Conservation (phyloP, 1,140 invertebrate genomes). For the Drosophila yakuba region DNA sequence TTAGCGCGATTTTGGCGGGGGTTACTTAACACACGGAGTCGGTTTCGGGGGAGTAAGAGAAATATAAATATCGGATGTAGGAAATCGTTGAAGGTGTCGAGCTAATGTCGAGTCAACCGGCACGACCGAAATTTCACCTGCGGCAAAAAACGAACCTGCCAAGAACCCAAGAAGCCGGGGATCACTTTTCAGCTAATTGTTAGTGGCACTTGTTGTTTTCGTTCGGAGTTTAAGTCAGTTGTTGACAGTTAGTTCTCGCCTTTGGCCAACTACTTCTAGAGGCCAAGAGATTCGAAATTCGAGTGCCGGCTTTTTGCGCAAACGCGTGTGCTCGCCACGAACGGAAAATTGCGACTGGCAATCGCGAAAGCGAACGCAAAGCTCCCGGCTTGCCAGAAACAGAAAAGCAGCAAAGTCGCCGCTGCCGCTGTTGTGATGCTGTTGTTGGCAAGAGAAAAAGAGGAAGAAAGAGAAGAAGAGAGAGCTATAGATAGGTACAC, state of each 20-base stretch:
- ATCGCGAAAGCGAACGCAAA: constrained; percentile 51
- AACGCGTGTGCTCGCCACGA: constrained; percentile 68
- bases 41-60: constrained; percentile 1
- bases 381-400: constrained; percentile 30
- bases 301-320: constrained; percentile 18
- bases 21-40: constrained; percentile 12
- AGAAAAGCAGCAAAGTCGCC: background rate
- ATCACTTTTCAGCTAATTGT: too few relatives aligned
- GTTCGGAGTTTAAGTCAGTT: constrained; percentile 19
- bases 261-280: constrained; percentile 38
- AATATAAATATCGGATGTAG: background rate
- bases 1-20: constrained; percentile 54
- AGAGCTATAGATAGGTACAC: background rate
- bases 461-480: background rate
- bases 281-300: constrained; percentile 15
- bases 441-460: constrained; percentile 16
- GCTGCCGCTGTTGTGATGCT: constrained; percentile 17
- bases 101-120: constrained; percentile 25
- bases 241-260: constrained; percentile 13
- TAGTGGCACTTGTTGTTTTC: constrained; percentile 28
- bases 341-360: constrained; percentile 73
- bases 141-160: constrained; percentile 21
- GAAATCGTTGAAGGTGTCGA: constrained; percentile 26
- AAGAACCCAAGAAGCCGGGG: background rate
- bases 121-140: constrained; percentile 41